These are phyloP conservation scores for Bos javanicus DNA, from an alignment of 2,113 vertebrate species.

Conservation along the genomic window DNA sequence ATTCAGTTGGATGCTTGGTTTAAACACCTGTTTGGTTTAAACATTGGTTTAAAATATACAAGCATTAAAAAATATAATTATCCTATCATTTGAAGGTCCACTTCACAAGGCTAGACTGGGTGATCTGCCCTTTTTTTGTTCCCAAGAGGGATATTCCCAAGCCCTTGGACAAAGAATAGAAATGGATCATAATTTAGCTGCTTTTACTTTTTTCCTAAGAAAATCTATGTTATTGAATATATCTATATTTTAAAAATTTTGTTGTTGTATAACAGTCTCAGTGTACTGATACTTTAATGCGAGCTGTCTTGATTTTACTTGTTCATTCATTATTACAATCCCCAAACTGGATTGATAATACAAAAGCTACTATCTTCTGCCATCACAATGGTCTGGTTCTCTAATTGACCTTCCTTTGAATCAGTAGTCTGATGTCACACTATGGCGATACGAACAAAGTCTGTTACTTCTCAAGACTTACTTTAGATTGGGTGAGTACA, in stretches of 20 bases:
- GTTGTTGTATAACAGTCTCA: not conserved
- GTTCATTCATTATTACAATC: not conserved
- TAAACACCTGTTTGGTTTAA: not conserved
- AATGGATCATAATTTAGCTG: not conserved
- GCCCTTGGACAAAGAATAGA: not conserved
- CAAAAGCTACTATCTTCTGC: not conserved
- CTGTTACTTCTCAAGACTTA: not conserved
- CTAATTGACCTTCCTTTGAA: not conserved
- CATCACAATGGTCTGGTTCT: not conserved
- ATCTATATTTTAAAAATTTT: not conserved
- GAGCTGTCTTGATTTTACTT: not conserved
- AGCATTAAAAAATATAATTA: not conserved
- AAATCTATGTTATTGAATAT: not conserved
- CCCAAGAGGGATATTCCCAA: not conserved
- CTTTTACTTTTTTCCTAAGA: not conserved
- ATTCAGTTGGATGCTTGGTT: not conserved
- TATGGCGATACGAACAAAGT: not conserved
- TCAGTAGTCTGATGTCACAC: not conserved
- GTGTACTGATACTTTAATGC: not conserved
- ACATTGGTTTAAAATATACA: not conserved
- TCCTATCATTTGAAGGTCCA: not conserved
- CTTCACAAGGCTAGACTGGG: not conserved
- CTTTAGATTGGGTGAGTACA: not conserved
- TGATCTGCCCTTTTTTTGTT: not conserved
- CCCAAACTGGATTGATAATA: not conserved